A percentile compares a stretch with the other conserved stretches of the same genome.
Conservation (phyloP, 2,797 vertebrate genomes). For the Sparidentex hasta region DNA sequence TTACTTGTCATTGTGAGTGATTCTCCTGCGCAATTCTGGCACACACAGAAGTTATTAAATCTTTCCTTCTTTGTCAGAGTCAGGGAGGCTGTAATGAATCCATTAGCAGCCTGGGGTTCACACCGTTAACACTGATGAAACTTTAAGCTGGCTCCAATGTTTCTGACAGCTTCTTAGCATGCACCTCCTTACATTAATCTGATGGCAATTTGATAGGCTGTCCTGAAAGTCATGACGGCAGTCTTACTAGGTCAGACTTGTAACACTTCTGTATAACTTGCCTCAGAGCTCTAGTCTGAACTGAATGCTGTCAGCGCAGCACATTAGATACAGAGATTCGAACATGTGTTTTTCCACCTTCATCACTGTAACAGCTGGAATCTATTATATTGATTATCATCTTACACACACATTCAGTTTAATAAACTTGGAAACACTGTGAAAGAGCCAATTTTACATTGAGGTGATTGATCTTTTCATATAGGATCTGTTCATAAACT, state of each 20-base stretch:
- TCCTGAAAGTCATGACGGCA: not conserved
- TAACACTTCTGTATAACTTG: not conserved
- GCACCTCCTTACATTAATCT: not conserved
- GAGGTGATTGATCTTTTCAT: too few relatives aligned
- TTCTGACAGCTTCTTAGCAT: constrained; percentile 18
- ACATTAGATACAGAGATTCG: too few relatives aligned
- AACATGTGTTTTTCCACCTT: too few relatives aligned
- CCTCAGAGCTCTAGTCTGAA: too few relatives aligned
- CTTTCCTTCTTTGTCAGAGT: constrained; percentile 21
- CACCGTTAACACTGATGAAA: constrained; percentile 29
- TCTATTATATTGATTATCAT: too few relatives aligned
- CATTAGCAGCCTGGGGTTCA: constrained; percentile 29
- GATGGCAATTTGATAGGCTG: not conserved
- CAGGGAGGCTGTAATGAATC: constrained; percentile 25
- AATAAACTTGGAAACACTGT: too few relatives aligned
- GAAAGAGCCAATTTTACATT: too few relatives aligned
- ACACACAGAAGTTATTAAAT: constrained; percentile 38
- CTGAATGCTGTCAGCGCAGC: not conserved
- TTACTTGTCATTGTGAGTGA: constrained; percentile 25
- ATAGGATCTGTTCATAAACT: too few relatives aligned
- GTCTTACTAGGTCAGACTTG: not conserved
- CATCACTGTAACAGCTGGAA: too few relatives aligned
- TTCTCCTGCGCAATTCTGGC: not conserved
- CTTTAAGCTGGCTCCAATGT: constrained; percentile 18
- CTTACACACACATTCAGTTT: too few relatives aligned